Evolutionary conservation across 1,140 invertebrate genomes (phyloP).

Genomic region (Drosophila micromelanica): DNA sequence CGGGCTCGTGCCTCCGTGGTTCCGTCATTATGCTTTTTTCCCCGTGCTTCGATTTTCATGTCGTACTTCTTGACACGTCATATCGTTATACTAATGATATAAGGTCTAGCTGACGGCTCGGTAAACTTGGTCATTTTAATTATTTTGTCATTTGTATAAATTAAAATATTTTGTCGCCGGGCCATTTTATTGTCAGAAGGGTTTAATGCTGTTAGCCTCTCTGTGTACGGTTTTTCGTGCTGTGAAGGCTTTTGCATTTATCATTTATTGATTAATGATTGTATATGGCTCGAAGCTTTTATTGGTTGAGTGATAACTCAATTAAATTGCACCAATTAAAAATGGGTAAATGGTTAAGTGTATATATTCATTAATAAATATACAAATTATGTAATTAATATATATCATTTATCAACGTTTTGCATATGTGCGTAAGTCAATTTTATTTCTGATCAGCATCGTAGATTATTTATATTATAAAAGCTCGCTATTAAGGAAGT

Average conservation of each 20-base stretch:
- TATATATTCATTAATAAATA: no score
- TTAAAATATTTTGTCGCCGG: conserved; percentile 66
- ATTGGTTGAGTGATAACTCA: conserved; percentile 34
- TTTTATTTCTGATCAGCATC: no score
- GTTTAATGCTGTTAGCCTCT: conserved; percentile 19
- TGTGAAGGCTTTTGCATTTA: neutral
- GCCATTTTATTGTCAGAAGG: conserved; percentile 30
- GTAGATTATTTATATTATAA: no score
- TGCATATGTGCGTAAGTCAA: no score
- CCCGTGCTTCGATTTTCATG: conserved; percentile 33
- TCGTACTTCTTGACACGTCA: conserved; percentile 16
- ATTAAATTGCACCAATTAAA: conserved; percentile 10
- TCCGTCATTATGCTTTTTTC: conserved; percentile 48
- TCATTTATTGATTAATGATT: conserved; percentile 49
- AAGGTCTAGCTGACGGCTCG: conserved; percentile 62
- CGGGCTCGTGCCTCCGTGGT: conserved; percentile 34
- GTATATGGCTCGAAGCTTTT: conserved; percentile 2
- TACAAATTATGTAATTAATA: no score
- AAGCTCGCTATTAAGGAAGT: no score
- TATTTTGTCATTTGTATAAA: conserved; percentile 83
- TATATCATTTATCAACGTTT: no score
- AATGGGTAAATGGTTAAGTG: no score
- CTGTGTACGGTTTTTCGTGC: neutral
- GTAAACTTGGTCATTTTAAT: conserved; percentile 65
- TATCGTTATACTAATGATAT: conserved; percentile 72